Evolutionary conservation across 2,888 invertebrate genomes (phyloP), one percentile per base, ranked within the genome.

Genomic region (Danaus chrysippus): DNA sequence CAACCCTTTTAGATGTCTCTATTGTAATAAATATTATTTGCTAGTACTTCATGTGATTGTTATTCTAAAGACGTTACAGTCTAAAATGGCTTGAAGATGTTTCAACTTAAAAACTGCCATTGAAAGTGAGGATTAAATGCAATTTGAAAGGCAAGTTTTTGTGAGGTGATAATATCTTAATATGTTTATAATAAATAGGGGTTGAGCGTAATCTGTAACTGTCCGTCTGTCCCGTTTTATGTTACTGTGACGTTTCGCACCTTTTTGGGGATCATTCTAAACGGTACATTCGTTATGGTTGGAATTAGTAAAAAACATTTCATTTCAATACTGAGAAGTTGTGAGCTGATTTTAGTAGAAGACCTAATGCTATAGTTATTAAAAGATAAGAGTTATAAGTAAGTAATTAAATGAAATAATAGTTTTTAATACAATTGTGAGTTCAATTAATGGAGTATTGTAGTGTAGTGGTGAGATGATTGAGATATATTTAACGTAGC

Each of bases 141-240:
- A 72, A 81, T 83, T 80, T 83, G 79, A 84, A 82, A 83, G 82
- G 75, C 72, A 68, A 75, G 73, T 83, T 86, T 86, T 86, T 80
- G 73, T 69, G 60, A 64, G 66, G 71, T 75, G 88, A 90, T 89
- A 79, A 86, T 87, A 88, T 89, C 87, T 88, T 89, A 87, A 90
- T 90, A 84, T 85, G 83, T 78, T 84, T 86, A 78, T 85, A 81
- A 87, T 86, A 83, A 84, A 83, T 78, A 81, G 78, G 81, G 84
- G 82, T 81, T 78, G 83, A 75, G 76, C 75, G 77, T 88, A 89
- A 90, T 90, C 90, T 90, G 87, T 89, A 89, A 89, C 89, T 90
- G 90, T 88, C 82, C 77, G 81, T 78, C 67, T 65, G 72, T 65
- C 71, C 69, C 70, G 77, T 80, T 82, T 76, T 83, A 79, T 78